phyloP scores from a whole-genome alignment of 2,797 vertebrate species.

The Galaxias olidus region DNA sequence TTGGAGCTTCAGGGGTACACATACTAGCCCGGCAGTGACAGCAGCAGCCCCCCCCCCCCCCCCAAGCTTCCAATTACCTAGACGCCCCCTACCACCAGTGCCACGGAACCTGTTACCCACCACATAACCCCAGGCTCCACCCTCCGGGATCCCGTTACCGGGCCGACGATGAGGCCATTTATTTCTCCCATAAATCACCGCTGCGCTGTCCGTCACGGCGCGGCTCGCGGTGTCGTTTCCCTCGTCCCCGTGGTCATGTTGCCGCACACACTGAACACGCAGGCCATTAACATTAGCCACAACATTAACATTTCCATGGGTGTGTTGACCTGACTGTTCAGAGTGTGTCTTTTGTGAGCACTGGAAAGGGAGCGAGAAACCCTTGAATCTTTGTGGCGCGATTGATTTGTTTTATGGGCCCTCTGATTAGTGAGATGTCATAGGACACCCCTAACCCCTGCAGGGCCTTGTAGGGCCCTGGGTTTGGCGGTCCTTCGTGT shows the following conservation, averaged over 20 bases:
- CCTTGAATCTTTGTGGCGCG: no score
- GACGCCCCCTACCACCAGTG: conserved; percentile 2
- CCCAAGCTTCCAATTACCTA: conserved; percentile 32
- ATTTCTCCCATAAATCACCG: conserved; percentile 65
- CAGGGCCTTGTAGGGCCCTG: conserved; percentile 37
- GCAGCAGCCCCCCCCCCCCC: conserved; percentile 41
- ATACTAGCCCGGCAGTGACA: conserved; percentile 46
- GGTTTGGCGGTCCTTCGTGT: conserved; percentile 20
- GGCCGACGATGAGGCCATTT: conserved; percentile 58
- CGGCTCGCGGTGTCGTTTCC: conserved; percentile 8
- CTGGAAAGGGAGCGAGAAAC: no score
- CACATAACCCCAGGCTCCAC: conserved; percentile 16
- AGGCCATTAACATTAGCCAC: background rate
- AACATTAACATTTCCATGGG: no score
- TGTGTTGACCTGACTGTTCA: no score
- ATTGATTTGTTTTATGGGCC: no score
- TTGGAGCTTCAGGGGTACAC: conserved; percentile 56
- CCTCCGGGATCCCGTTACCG: conserved; percentile 53
- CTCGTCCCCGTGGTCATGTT: conserved; percentile 33
- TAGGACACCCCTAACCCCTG: background rate
- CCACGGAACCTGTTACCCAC: conserved; percentile 43
- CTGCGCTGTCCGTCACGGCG: conserved; percentile 30
- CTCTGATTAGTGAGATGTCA: no score
- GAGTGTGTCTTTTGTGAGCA: no score
- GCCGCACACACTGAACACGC: background rate